phyloP scores from a whole-genome alignment of 2,797 vertebrate species.

The Phalloptychus januarius region DNA sequence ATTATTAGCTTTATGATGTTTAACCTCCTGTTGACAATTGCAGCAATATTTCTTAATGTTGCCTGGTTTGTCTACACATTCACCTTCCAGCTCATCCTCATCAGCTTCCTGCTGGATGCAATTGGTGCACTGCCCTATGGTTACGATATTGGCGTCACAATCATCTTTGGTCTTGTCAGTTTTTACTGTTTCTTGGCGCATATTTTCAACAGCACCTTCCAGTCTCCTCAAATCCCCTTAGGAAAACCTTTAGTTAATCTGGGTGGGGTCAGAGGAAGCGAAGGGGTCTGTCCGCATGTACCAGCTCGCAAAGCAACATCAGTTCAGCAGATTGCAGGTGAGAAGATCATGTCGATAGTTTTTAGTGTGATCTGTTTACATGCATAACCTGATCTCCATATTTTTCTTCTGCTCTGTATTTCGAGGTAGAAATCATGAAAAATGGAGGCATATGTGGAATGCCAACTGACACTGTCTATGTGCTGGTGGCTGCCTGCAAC shows the following conservation, averaged over 20 bases:
- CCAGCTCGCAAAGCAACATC: constrained; percentile 85
- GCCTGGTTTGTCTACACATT: constrained; percentile 86
- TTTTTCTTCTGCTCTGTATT: neutral
- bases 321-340: constrained; percentile 88
- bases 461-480: constrained; percentile 91
- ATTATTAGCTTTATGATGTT: constrained; percentile 87
- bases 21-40: constrained; percentile 82
- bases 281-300: constrained; percentile 82
- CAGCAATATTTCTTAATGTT: constrained; percentile 81
- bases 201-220: constrained; percentile 82
- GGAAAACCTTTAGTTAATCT: constrained; percentile 83
- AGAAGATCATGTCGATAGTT: constrained; percentile 22
- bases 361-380: neutral
- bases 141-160: constrained; percentile 84
- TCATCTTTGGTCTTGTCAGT: constrained; percentile 87
- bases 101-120: constrained; percentile 88
- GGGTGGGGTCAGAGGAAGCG: constrained; percentile 73
- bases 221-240: constrained; percentile 83
- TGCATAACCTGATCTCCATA: neutral
- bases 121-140: constrained; percentile 77
- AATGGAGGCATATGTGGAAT: constrained; percentile 88
- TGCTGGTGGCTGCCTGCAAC: constrained; percentile 90
- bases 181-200: constrained; percentile 89
- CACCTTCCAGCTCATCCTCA: constrained; percentile 84
- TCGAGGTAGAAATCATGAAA: constrained; percentile 87